A percentile compares a stretch with the other conserved stretches of the same genome.
phyloP scores from a whole-genome alignment of 53 echinoderm and acorn worm species.

The Zoroaster sp. region DNA sequence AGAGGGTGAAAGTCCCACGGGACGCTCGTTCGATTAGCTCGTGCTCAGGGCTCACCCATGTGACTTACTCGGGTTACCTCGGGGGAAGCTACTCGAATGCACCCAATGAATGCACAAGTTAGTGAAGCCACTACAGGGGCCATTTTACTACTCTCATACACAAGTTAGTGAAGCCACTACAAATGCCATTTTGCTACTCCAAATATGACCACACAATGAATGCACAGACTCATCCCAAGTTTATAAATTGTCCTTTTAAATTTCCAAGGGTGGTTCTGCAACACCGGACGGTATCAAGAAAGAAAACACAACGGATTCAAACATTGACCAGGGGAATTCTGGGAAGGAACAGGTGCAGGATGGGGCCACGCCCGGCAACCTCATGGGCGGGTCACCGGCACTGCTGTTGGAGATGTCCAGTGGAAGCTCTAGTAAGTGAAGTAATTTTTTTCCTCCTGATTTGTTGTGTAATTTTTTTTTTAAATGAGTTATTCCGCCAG shows the following conservation, averaged over 20 bases:
- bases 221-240: not conserved
- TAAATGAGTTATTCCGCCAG: not conserved
- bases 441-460: not conserved
- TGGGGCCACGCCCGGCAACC: constrained; percentile 95
- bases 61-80: too few species aligned
- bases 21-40: too few species aligned
- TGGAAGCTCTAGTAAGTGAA: constrained; percentile 20
- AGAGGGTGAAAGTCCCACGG: too few species aligned
- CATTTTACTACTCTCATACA: too few species aligned
- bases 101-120: too few species aligned
- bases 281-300: not conserved
- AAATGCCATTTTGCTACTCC: too few species aligned
- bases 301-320: not conserved
- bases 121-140: too few species aligned
- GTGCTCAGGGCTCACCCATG: too few species aligned
- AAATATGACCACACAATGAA: too few species aligned
- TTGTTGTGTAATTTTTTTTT: too few species aligned
- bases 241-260: not conserved
- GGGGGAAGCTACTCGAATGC: too few species aligned
- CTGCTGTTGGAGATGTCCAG: constrained; percentile 67
- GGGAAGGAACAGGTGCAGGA: constrained; percentile 42
- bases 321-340: not conserved
- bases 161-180: too few species aligned
- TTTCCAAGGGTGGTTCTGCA: not conserved
- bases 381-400: constrained; percentile 85